Percentiles rank a stretch among this genome's conserved stretches.
Evolutionary conservation across 2,113 vertebrate genomes (phyloP).

Genomic region (Colistium nudipinnis): DNA sequence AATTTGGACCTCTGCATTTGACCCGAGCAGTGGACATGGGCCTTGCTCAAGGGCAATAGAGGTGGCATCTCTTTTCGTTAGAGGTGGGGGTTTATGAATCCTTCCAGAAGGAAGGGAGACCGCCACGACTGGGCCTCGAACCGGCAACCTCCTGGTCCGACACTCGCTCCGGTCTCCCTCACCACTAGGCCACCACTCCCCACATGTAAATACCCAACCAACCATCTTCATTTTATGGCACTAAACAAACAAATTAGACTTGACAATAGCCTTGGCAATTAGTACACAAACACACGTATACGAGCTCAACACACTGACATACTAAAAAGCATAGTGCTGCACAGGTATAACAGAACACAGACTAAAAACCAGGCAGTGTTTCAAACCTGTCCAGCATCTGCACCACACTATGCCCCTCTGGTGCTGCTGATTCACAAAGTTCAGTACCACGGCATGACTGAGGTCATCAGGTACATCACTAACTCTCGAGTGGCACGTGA

Average conservation of each 20-base stretch:
- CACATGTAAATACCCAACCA: too few relatives aligned
- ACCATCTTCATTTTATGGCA: not conserved
- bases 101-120: too few relatives aligned
- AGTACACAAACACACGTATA: not conserved
- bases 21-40: too few relatives aligned
- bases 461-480: not conserved
- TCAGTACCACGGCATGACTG: not conserved
- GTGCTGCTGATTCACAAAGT: conserved; percentile 48
- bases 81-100: too few relatives aligned
- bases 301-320: not conserved
- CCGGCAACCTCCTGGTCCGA: too few relatives aligned
- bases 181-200: too few relatives aligned
- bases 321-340: not conserved
- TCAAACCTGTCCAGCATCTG: conserved; percentile 42
- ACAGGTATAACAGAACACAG: conserved; percentile 51
- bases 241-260: conserved; percentile 3
- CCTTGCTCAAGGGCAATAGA: too few relatives aligned
- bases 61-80: too few relatives aligned
- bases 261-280: not conserved
- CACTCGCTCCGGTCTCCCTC: too few relatives aligned
- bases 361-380: conserved; percentile 42
- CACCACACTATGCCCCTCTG: conserved; percentile 17
- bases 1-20: too few relatives aligned
- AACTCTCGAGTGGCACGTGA: not conserved
- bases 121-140: too few relatives aligned